Evolutionary conservation across 2,888 invertebrate genomes (phyloP).

Genomic region (Eupithecia dodoneata): DNA sequence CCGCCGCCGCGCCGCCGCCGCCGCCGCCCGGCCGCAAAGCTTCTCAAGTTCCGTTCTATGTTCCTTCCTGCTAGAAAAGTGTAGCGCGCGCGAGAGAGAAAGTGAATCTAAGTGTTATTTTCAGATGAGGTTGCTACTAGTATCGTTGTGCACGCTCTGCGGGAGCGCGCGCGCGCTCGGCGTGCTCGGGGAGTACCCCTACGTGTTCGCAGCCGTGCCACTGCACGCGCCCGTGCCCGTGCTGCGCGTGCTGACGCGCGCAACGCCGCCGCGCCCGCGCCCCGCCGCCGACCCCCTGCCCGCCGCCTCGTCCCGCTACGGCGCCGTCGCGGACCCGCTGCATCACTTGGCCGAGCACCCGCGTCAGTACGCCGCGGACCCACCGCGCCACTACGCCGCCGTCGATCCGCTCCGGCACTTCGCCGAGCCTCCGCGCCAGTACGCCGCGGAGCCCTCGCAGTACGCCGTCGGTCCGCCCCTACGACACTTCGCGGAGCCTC

Average conservation of each 20-base stretch:
- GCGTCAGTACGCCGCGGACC: constrained; percentile 30
- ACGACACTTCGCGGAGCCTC: constrained; percentile 4
- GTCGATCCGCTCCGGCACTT: constrained; percentile 11
- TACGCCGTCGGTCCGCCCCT: constrained; percentile 17
- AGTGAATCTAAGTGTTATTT: neutral
- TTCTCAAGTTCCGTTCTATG: too few relatives aligned
- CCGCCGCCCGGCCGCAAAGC: neutral
- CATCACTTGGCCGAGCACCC: constrained; percentile 42
- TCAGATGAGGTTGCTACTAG: constrained; percentile 58
- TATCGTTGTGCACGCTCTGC: constrained; percentile 47
- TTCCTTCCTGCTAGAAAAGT: too few relatives aligned
- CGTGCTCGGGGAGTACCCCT: constrained; percentile 56
- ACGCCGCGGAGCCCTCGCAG: constrained; percentile 25
- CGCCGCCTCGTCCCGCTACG: neutral
- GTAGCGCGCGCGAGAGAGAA: too few relatives aligned
- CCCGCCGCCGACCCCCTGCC: constrained; percentile 23
- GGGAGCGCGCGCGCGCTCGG: constrained; percentile 46
- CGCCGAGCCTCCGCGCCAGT: constrained; percentile 37
- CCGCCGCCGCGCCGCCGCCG: neutral
- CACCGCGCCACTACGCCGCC: constrained; percentile 22
- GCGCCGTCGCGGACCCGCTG: constrained; percentile 41
- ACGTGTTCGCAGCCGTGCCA: constrained; percentile 68
- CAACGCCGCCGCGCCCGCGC: constrained; percentile 32
- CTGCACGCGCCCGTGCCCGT: constrained; percentile 68
- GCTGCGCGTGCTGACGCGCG: constrained; percentile 60